These are phyloP conservation scores for Heterodera carotae DNA, from an alignment of 1,140 invertebrate species.

Conservation along the genomic window DNA sequence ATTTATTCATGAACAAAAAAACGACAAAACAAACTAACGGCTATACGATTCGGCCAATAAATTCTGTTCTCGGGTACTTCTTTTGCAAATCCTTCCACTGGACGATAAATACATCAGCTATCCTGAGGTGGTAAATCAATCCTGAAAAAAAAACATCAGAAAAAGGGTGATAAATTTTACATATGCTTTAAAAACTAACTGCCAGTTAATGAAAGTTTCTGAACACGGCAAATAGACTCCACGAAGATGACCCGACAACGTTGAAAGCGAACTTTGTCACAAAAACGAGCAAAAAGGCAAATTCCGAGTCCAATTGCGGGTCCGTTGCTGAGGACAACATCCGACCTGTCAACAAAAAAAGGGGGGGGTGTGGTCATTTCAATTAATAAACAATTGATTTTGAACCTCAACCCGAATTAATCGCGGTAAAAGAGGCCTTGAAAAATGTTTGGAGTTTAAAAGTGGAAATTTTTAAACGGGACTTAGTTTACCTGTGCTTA, in stretches of 20 bases:
- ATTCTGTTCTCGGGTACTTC: constrained; percentile 70
- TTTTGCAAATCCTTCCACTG: constrained; percentile 79
- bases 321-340: constrained; percentile 81
- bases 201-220: constrained; percentile 82
- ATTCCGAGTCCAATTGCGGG: constrained; percentile 91
- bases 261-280: constrained; percentile 72
- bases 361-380: too few species aligned
- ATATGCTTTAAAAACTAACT: not conserved
- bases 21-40: not conserved
- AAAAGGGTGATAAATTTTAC: not conserved
- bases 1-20: too few species aligned
- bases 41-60: constrained; percentile 23
- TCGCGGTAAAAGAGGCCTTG: too few species aligned
- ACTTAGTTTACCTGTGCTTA: too few species aligned
- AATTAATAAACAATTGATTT: too few species aligned
- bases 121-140: constrained; percentile 75
- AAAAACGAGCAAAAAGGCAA: constrained; percentile 73
- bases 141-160: constrained; percentile 66
- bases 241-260: constrained; percentile 82
- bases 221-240: constrained; percentile 89
- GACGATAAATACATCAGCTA: constrained; percentile 83
- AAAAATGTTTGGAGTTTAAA: too few species aligned
- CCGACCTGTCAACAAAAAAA: constrained; percentile 29
- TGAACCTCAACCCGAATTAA: too few species aligned
- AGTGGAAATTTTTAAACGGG: too few species aligned